Conservation (phyloP, 2,797 vertebrate species). For the Silurus lanzhouensis region DNA sequence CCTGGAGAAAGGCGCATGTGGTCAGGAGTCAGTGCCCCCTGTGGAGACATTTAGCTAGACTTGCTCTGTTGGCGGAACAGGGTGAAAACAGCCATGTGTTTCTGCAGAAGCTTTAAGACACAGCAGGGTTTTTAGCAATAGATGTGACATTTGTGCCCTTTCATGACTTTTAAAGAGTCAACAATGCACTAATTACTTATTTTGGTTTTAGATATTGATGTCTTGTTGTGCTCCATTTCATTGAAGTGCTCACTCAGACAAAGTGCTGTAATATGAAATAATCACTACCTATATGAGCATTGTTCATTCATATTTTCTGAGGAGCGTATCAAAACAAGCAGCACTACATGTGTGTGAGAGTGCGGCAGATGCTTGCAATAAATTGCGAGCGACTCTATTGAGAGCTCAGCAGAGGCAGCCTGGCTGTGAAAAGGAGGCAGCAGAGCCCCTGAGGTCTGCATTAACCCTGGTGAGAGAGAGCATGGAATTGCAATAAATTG, state of each 20-base stretch:
- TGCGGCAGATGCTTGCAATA: conserved; percentile 77
- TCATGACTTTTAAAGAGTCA: conserved; percentile 51
- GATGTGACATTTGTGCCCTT: conserved; percentile 60
- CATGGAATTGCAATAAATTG: conserved; percentile 80
- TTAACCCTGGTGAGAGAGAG: conserved; percentile 79
- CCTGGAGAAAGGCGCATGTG: conserved; percentile 55
- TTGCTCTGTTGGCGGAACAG: conserved; percentile 71
- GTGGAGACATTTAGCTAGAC: conserved; percentile 71
- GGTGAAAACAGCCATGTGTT: conserved; percentile 63
- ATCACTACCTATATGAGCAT: background rate
- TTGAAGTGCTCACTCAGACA: background rate
- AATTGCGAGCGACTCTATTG: conserved; percentile 73
- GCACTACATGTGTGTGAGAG: conserved; percentile 46
- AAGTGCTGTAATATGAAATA: conserved; percentile 27
- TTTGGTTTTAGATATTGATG: background rate
- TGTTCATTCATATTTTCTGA: conserved; percentile 41
- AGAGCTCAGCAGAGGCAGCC: conserved; percentile 67
- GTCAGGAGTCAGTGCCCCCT: conserved; percentile 71
- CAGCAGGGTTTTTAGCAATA: conserved; percentile 65
- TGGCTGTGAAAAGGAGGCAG: conserved; percentile 69
- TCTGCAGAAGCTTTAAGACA: conserved; percentile 60
- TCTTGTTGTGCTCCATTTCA: conserved; percentile 5
- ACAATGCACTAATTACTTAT: conserved; percentile 61
- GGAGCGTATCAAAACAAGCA: conserved; percentile 62
- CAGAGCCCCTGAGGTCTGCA: conserved; percentile 76